Evolutionary conservation across 2,888 invertebrate species (phyloP).

Genomic region (Gymnosoma rotundatum): DNA sequence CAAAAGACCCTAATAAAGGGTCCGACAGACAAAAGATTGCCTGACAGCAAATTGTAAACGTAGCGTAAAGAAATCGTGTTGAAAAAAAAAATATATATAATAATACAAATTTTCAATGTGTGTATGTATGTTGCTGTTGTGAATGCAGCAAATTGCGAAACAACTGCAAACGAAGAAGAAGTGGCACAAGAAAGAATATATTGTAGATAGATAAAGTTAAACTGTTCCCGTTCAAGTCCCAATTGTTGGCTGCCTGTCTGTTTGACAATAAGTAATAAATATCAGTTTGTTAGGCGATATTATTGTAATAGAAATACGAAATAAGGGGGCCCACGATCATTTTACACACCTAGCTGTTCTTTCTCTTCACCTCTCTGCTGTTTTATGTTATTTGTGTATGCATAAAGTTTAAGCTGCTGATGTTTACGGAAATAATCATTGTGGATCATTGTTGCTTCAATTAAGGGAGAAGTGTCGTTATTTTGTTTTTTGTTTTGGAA

Average conservation of each 20-base stretch:
- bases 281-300: conserved; percentile 23
- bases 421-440: conserved; percentile 65
- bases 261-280: conserved; percentile 26
- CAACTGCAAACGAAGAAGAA: conserved; percentile 57
- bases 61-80: conserved; percentile 59
- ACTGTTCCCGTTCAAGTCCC: conserved; percentile 56
- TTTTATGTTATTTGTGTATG: conserved; percentile 55
- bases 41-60: conserved; percentile 66
- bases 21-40: conserved; percentile 48
- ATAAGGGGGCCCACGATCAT: conserved; percentile 61
- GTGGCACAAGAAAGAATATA: conserved; percentile 64
- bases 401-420: conserved; percentile 60
- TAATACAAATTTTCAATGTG: conserved; percentile 17
- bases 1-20: conserved; percentile 48
- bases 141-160: conserved; percentile 69
- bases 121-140: conserved; percentile 52
- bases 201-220: conserved; percentile 39
- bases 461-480: conserved; percentile 62
- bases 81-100: conserved; percentile 22
- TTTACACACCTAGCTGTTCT: conserved; percentile 35
- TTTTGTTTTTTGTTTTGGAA: conserved; percentile 45
- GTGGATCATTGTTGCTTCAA: conserved; percentile 48
- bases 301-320: conserved; percentile 19
- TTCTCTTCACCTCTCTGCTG: conserved; percentile 30
- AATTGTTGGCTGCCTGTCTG: conserved; percentile 49